Conservation (phyloP, 2,797 vertebrate genomes). For the Naso thynnoides region DNA sequence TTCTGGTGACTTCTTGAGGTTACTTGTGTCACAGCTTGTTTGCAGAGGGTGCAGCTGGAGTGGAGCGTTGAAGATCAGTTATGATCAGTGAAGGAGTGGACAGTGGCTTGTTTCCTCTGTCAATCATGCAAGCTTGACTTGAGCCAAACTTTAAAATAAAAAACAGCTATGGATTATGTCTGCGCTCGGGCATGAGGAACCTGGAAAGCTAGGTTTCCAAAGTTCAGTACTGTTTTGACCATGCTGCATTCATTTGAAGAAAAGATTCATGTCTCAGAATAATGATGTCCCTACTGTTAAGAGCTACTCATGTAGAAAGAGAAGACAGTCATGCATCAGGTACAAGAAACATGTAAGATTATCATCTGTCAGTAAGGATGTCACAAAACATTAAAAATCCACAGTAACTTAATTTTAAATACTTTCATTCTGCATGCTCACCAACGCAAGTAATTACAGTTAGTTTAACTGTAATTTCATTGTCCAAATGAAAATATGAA, state of each 20-base stretch:
- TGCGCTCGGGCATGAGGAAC: constrained; percentile 58
- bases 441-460: constrained; percentile 7
- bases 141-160: constrained; percentile 27
- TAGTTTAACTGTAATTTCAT: not conserved
- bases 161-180: constrained; percentile 33
- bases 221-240: constrained; percentile 37
- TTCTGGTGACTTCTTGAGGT: constrained; percentile 64
- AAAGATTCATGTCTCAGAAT: constrained; percentile 25
- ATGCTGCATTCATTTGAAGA: constrained; percentile 58
- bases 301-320: constrained; percentile 30
- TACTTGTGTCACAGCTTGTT: constrained; percentile 55
- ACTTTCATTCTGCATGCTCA: not conserved
- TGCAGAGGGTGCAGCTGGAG: constrained; percentile 52
- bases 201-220: constrained; percentile 29
- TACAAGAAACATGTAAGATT: constrained; percentile 81
- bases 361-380: constrained; percentile 62
- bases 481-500: not conserved
- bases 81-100: constrained; percentile 47
- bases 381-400: constrained; percentile 83
- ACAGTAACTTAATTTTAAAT: constrained; percentile 70
- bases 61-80: constrained; percentile 53
- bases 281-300: constrained; percentile 21
- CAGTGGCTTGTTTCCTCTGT: constrained; percentile 50
- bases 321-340: constrained; percentile 46
- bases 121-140: constrained; percentile 70